Conservation (phyloP, 2,113 vertebrate species). For the Pangasianodon hypophthalmus region DNA sequence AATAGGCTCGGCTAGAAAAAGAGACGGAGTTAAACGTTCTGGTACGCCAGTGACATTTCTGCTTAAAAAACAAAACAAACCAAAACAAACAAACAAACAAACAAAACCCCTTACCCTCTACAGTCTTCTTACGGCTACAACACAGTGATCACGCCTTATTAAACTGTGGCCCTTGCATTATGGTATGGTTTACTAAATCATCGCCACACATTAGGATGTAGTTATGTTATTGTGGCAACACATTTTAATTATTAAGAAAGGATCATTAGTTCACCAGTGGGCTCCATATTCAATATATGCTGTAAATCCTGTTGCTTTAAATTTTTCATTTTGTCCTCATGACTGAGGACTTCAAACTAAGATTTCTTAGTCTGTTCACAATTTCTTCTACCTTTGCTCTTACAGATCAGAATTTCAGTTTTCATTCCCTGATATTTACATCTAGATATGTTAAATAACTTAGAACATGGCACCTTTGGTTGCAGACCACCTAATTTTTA, state of each 20-base stretch:
- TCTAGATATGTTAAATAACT: too few relatives aligned
- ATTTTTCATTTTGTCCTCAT: background rate
- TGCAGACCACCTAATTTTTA: too few relatives aligned
- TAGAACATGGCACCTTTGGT: too few relatives aligned
- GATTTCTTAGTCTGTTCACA: too few relatives aligned
- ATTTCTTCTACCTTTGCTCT: too few relatives aligned
- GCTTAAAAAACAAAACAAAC: too few relatives aligned
- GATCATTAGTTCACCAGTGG: background rate
- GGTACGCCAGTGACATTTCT: background rate
- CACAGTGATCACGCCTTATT: background rate
- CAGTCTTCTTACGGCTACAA: background rate
- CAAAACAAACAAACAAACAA: too few relatives aligned
- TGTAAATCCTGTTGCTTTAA: background rate
- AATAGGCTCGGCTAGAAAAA: conserved; percentile 51
- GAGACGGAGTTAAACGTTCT: background rate
- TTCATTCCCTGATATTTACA: too few relatives aligned
- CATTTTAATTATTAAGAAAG: background rate
- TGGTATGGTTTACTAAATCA: background rate
- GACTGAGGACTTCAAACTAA: too few relatives aligned
- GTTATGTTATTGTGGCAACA: too few relatives aligned
- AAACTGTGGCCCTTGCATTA: background rate
- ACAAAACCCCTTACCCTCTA: too few relatives aligned
- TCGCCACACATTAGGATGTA: background rate
- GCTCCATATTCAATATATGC: background rate
- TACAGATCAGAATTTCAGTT: background rate